Percentiles rank a stretch among this genome's conserved stretches.
These are phyloP conservation scores for Cecidostiba fungosa DNA, from an alignment of 2,888 invertebrate species.

Conservation along the genomic window DNA sequence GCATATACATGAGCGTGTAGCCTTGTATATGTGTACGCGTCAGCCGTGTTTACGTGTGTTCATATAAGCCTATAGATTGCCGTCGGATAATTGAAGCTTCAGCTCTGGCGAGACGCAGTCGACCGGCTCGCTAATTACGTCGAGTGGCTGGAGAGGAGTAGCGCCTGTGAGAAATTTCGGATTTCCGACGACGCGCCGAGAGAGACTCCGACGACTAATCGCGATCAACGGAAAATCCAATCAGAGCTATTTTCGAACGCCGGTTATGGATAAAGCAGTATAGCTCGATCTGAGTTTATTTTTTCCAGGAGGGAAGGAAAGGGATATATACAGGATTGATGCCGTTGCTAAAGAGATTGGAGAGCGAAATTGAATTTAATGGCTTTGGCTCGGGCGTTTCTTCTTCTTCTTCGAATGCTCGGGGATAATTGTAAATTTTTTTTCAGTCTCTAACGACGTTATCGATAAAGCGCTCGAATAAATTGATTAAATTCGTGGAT, in stretches of 20 bases:
- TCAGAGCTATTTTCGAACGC: slow-evolving; percentile 7
- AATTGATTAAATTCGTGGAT: background rate
- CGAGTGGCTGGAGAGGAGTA: background rate
- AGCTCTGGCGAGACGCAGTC: background rate
- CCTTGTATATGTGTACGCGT: too few relatives aligned
- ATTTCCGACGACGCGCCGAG: background rate
- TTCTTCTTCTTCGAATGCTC: background rate
- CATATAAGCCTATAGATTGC: background rate
- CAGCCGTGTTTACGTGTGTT: slow-evolving; percentile 15
- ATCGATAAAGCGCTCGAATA: background rate
- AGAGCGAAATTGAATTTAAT: slow-evolving; percentile 39
- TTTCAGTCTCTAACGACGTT: background rate
- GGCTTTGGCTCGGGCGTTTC: background rate
- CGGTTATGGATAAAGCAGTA: background rate
- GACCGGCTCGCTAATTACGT: slow-evolving; percentile 24
- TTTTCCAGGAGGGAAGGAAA: background rate
- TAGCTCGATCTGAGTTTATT: background rate
- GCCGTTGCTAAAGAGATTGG: slow-evolving; percentile 27
- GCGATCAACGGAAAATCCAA: slow-evolving; percentile 9
- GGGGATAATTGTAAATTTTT: slow-evolving; percentile 18
- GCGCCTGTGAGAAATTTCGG: slow-evolving; percentile 20
- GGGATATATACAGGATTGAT: background rate
- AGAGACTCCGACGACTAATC: background rate
- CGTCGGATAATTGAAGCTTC: slow-evolving; percentile 13
- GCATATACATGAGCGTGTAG: too few relatives aligned